phyloP scores from a whole-genome alignment of 2,797 vertebrate genomes.

The Sparidentex hasta region DNA sequence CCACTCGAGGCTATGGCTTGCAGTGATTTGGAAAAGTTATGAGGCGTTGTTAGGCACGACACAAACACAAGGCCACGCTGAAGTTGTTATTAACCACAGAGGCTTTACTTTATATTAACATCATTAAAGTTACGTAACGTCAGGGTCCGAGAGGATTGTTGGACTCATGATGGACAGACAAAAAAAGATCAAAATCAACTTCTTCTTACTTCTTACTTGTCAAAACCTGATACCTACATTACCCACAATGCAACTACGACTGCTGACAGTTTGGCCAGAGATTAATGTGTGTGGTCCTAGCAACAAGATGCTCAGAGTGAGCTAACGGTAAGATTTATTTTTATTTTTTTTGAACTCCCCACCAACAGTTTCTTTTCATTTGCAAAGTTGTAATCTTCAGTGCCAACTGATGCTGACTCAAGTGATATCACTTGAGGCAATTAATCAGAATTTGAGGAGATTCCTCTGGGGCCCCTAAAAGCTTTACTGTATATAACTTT shows the following conservation, averaged over 20 bases:
- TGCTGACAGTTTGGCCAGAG: neutral
- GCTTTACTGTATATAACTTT: neutral
- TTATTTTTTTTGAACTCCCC: neutral
- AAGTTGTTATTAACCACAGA: slow-evolving; percentile 23
- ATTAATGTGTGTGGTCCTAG: neutral
- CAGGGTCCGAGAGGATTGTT: neutral
- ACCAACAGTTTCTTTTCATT: too few species aligned
- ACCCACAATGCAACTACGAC: slow-evolving; percentile 27
- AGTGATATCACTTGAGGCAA: neutral
- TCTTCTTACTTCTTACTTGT: too few species aligned
- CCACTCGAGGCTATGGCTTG: slow-evolving; percentile 66
- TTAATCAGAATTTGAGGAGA: neutral
- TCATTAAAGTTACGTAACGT: neutral
- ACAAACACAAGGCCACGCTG: slow-evolving; percentile 8
- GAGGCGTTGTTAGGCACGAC: slow-evolving; percentile 38
- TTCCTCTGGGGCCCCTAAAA: neutral
- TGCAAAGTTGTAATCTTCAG: neutral
- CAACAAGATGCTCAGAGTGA: too few species aligned
- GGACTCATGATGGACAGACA: neutral
- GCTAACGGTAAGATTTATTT: neutral
- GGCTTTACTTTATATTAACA: slow-evolving; percentile 35
- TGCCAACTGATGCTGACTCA: neutral
- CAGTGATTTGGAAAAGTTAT: slow-evolving; percentile 55
- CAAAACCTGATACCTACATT: neutral
- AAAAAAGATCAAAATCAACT: neutral